A percentile compares a stretch with the other conserved stretches of the same genome.
Conservation (phyloP, 2,888 invertebrate species). For the Eledona agricola region DNA sequence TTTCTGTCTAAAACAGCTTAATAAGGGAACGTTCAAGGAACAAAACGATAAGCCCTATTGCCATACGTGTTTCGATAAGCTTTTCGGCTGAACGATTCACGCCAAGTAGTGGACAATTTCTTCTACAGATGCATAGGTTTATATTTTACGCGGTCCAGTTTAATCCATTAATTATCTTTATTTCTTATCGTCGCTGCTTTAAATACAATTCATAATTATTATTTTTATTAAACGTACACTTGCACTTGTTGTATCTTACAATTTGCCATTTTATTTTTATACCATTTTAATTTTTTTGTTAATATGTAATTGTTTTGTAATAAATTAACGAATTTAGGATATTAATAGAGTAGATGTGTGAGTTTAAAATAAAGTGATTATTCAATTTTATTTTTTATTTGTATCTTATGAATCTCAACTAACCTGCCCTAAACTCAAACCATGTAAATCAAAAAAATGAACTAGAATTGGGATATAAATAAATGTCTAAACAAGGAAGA, state of each 20-base stretch:
- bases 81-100: slow-evolving; percentile 78
- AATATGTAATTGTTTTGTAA: slow-evolving; percentile 25
- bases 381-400: too few species aligned
- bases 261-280: slow-evolving; percentile 35
- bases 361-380: slow-evolving; percentile 30
- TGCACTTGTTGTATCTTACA: slow-evolving; percentile 33
- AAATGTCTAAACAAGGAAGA: too few species aligned
- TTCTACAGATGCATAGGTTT: too few species aligned
- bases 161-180: slow-evolving; percentile 22
- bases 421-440: too few species aligned
- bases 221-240: slow-evolving; percentile 7
- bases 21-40: slow-evolving; percentile 99
- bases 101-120: too few species aligned
- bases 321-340: slow-evolving; percentile 31
- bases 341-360: slow-evolving; percentile 31
- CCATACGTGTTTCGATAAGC: slow-evolving; percentile 95
- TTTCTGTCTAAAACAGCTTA: slow-evolving; percentile 97
- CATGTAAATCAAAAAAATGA: too few species aligned
- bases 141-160: slow-evolving; percentile 17
- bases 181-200: slow-evolving; percentile 13
- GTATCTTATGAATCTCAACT: too few species aligned
- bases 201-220: slow-evolving; percentile 6
- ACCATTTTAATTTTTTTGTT: slow-evolving; percentile 25
- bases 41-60: slow-evolving; percentile 99
- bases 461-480: too few species aligned